Percentiles rank a stretch among this genome's conserved stretches.
Evolutionary conservation across 2,888 invertebrate species (phyloP).

Genomic region (Phania funesta): DNA sequence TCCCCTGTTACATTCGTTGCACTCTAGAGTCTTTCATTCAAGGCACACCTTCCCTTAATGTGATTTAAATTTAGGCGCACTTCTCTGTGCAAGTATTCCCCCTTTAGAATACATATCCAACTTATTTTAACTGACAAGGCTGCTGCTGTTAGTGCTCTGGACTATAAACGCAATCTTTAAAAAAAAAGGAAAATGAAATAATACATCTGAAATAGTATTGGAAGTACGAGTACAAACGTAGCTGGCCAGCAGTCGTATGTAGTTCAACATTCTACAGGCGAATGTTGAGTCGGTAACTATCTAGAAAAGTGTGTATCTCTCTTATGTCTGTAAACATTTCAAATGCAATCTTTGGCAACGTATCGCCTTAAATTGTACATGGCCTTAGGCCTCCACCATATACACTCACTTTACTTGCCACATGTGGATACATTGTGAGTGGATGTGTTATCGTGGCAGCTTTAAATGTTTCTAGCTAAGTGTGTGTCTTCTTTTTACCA

Average conservation of each 20-base stretch:
- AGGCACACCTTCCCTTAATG: conserved; percentile 31
- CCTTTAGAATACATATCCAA: conserved; percentile 23
- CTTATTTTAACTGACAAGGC: conserved; percentile 61
- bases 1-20: too few species aligned
- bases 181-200: conserved; percentile 6
- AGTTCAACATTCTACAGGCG: background rate
- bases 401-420: conserved; percentile 11
- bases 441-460: background rate
- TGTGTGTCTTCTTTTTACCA: conserved; percentile 31
- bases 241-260: conserved; percentile 26
- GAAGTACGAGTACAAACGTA: conserved; percentile 10
- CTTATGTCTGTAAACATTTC: conserved; percentile 47
- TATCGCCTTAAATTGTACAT: conserved; percentile 54
- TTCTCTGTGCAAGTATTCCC: conserved; percentile 26
- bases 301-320: conserved; percentile 35
- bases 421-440: conserved; percentile 42
- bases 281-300: background rate
- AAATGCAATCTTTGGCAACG: conserved; percentile 56
- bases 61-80: conserved; percentile 51
- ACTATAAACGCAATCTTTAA: conserved; percentile 24
- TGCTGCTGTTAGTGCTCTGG: conserved; percentile 49
- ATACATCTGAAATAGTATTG: conserved; percentile 37
- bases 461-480: conserved; percentile 28
- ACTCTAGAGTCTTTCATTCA: background rate
- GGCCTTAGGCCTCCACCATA: conserved; percentile 40